These are phyloP conservation scores for Neofelis nebulosa DNA, from an alignment of 2,113 vertebrate species.

Conservation along the genomic window DNA sequence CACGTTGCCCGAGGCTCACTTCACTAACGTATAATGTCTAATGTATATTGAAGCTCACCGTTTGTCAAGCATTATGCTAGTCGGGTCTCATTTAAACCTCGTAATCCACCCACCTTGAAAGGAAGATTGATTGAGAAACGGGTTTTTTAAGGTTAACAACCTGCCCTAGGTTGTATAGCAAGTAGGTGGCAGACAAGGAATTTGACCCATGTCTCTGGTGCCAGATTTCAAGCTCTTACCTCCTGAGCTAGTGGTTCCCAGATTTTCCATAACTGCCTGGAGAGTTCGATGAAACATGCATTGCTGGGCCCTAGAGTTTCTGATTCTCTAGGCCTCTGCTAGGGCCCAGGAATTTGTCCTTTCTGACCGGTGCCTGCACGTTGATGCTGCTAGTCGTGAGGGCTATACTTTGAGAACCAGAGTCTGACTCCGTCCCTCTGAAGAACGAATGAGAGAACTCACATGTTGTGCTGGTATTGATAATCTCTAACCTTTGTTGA, in stretches of 20 bases:
- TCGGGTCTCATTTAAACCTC: not conserved
- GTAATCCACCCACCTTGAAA: not conserved
- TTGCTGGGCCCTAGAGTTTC: not conserved
- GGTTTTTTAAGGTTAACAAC: not conserved
- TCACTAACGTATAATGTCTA: not conserved
- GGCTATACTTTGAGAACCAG: not conserved
- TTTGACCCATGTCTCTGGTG: not conserved
- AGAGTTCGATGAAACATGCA: not conserved
- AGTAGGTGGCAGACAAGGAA: not conserved
- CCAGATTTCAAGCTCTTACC: not conserved
- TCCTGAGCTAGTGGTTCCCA: not conserved
- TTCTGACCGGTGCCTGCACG: not conserved
- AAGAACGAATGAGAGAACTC: not conserved
- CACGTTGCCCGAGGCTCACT: not conserved
- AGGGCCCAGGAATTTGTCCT: not conserved
- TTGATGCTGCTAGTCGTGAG: not conserved
- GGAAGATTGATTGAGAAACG: not conserved
- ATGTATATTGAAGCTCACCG: not conserved
- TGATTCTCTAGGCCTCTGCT: not conserved
- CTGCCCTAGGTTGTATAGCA: not conserved
- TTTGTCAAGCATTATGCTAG: not conserved
- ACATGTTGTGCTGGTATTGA: rapidly evolving
- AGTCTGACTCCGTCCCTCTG: not conserved
- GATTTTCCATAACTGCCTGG: not conserved
- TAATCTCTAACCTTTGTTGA: not conserved